These are phyloP conservation scores for Papilio machaon DNA, from an alignment of 1,140 invertebrate genomes.

Conservation along the genomic window DNA sequence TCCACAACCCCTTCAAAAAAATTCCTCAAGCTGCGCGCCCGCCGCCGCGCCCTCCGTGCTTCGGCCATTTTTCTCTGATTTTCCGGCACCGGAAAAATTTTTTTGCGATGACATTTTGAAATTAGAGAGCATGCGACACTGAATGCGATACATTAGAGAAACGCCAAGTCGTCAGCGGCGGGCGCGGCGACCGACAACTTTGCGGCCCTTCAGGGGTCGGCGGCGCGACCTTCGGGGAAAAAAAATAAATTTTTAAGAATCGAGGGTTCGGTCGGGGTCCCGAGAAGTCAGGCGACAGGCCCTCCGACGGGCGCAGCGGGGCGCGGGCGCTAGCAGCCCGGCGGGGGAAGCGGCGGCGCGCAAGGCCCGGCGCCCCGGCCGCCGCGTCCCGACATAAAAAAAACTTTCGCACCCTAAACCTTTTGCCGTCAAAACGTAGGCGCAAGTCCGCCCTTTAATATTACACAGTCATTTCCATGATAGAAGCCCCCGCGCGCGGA, in stretches of 20 bases:
- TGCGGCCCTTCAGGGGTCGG: slow-evolving; percentile 20
- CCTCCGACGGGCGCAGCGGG: neutral
- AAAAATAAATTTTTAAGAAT: slow-evolving; percentile 54
- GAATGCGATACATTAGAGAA: neutral
- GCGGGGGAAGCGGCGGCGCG: slow-evolving; percentile 50
- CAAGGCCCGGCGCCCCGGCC: slow-evolving; percentile 61
- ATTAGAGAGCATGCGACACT: neutral
- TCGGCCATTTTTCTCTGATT: slow-evolving; percentile 44
- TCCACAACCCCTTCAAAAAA: slow-evolving; percentile 58
- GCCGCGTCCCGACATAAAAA: slow-evolving; percentile 58
- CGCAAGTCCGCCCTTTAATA: slow-evolving; percentile 58
- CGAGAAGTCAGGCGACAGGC: slow-evolving; percentile 28
- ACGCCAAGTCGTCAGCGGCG: neutral
- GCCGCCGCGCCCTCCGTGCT: slow-evolving; percentile 40
- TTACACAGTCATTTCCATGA: slow-evolving; percentile 42
- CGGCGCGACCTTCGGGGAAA: slow-evolving; percentile 35
- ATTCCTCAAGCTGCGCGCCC: slow-evolving; percentile 57
- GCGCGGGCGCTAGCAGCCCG: neutral
- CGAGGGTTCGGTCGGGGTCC: neutral
- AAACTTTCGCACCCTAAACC: slow-evolving; percentile 51
- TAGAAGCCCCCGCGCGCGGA: slow-evolving; percentile 33
- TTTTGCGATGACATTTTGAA: neutral
- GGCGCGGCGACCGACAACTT: slow-evolving; percentile 36
- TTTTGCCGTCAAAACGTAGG: slow-evolving; percentile 61
- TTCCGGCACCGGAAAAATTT: slow-evolving; percentile 7